Base-by-base conservation (phyloP, 2,888 invertebrate genomes). In the Coelogynopora nodosa region DNA sequence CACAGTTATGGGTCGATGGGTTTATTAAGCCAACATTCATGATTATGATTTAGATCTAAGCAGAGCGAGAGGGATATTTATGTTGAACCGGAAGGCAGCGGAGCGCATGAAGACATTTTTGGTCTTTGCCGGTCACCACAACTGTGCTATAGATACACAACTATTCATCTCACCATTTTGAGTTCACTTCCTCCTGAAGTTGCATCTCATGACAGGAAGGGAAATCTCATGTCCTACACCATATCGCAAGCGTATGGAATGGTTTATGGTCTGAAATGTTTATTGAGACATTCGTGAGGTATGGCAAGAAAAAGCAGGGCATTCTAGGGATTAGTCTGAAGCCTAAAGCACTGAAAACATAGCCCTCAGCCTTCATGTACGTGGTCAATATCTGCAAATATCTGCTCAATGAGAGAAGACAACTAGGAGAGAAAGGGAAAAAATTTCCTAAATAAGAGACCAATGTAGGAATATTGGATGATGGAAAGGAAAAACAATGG, bases 251-350 rank as follows among this genome's bases (percentile, higher is more conserved):
- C 5, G 5, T 88, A n/a, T 89, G 88, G 87, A 89, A 89, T 87
- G 89, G 87, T 0, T 88, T 89, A 0, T 89, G 89, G 89, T 88
- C 88, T 74, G 89, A 89, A 82, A 88, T 89, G 88, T 88, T 87
- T 80, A 90, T 89, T n/a, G 89, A 89, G 81, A 89, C 89, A 0
- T 89, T 88, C 86, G 89, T 89, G 89, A 49, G 88, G 18, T 29
- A 85, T 1, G 89, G 89, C 0, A n/a, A n/a, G n/a, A n/a, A n/a
- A n/a, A n/a, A n/a, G n/a, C n/a, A n/a, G n/a, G n/a, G n/a, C n/a
- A 87, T 89, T 5, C 87, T 90, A 28, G 89, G 90, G 23, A 88
- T 89, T 13, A 90, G 88, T 0, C 85, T 89, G 0, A 89, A 89
- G 81, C 81, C 81, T 5, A 23, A 80, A 27, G 23, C 81, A 80